Evolutionary conservation across 1,140 invertebrate species (phyloP), one percentile per base, ranked within the genome.

Genomic region (Hycleus cichorii): DNA sequence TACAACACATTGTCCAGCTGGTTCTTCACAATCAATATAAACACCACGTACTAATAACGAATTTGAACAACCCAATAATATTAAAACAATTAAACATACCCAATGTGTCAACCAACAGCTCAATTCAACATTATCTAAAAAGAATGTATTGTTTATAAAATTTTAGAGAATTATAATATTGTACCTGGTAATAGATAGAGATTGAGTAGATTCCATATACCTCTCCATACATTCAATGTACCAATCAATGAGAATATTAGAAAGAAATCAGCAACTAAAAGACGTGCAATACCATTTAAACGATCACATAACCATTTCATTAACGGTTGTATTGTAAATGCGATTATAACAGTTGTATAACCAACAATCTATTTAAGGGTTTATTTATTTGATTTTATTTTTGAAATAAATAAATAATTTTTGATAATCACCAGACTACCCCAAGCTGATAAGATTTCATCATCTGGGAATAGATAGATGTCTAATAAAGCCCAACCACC

Each of bases 181-280:
- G 10, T 63, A 85, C 85, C 79, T 76, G 89, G 87, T 48, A 90
- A 78, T 44, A 91, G 77, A 73, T 88, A 91, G n/a, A 87, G 74
- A 69, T 93, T 86, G 1, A 91, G 77, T 12, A 88, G 66, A 56
- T 81, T 86, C 91, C 91, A 93, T 32, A 92, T 81, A 4, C 90
- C 90, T 46, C 90, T 78, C 91, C 91, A 93, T 0, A 91, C 84
- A 72, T 92, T 92, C 26, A 93, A 84, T 1, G 89, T 90, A 3
- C 89, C 89, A 50, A 89, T 69, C 68, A 91, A 89, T 38, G 85
- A 86, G 47, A 90, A 74, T 39, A 91, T 75, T 38, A 89, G 81
- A 72, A 89, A 90, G 4, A 83, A 67, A 69, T 93, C 90, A 42
- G 87, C 87, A 3, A 85, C 75, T 8, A 88, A 66, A 10, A 91